Base-by-base conservation (phyloP, 2,797 vertebrate genomes). In the Onychomys torridus region DNA sequence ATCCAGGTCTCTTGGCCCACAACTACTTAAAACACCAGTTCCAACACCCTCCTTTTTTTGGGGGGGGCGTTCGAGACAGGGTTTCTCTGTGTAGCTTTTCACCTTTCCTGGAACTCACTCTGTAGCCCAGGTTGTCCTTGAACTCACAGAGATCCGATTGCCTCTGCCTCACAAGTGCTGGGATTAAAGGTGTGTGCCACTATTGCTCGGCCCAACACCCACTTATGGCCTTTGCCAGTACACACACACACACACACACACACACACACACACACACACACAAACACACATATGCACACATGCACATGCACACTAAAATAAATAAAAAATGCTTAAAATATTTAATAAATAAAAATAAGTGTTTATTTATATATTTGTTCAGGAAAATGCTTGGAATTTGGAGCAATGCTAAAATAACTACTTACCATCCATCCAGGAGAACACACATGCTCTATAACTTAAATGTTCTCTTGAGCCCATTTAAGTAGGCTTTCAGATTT, bases 401-500 rank as follows among this genome's bases (percentile, higher is more conserved):
- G 29, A 43, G 17, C 29, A 78, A 12, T 37, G 21, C 7, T 89
- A 76, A 91, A 84, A 49, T 13, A 34, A 23, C 5, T 12, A 12
- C 11, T 57, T 85, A 57, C 23, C 32, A 49, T 59, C 19, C 17
- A 49, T 89, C 8, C 19, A 40, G 65, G 61, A 87, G 93, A 89
- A 93, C 8, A 63, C 59, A 17, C 23, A 55, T 79, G 52, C 55
- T 19, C 25, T 81, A 59, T 82, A 84, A 46, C 83, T 11, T 87
- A 25, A 79, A 83, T 75, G 81, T 75, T 88, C 13, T 6, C 46
- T 88, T 77, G 82, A 75, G 11, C 2, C 9, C 37, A 91, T 49
- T 91, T 82, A 59, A 94, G 43, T 93, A 75, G 19, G 6, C 79
- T 94, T 88, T 94, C 67, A 93, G 69, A 96, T 95, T 95, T 95